Base-by-base conservation (phyloP, 2,113 vertebrate species). In the Chaenogobius annularis region DNA sequence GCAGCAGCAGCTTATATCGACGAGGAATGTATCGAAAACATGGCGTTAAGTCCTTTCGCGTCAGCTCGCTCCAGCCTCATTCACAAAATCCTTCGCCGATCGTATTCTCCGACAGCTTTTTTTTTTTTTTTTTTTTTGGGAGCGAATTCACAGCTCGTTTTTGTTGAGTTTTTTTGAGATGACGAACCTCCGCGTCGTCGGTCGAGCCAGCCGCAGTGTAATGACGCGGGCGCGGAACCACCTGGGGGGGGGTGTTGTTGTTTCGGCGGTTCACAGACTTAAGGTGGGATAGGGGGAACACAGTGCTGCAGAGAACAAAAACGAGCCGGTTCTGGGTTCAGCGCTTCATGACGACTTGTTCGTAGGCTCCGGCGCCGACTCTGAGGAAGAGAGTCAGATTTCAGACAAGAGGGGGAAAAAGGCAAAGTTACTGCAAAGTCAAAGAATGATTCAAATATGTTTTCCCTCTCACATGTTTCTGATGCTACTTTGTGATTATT, bases 321-420 rank as follows among this genome's bases (percentile, higher is more conserved):
- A 62, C 56, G 0, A 43, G n/a, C 47, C 50, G 23, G 19, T 7
- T 70, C 65, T 74, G 48, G n/a, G n/a, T 54, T 75, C 91, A 94
- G 72, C 92, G 93, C 82, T 94, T 94, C 1, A 94, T 94, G 84
- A 99, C 97, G 68, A 99, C 97, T 90, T 98, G 97, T 83, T 99
- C 97, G 14, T 97, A 99, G 0, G 96, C 94, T 85, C 96, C 97
- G 67, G 95, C 95, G n/a, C 95, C 96, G 14, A 83, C 95, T 88
- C 97, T 98, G 84, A 58, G 87, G 14, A 54, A 7, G n/a, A 10
- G 8, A 20, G 7, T 0, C 6, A 52, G 1, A 52, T n/a, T 52
- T 19, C 48, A 50, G 72, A 69, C 6, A 11, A 69, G 40, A 35
- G 35, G 3, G 35, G 6, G 35, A 35, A 3, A 35, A n/a, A n/a